Evolutionary conservation across 2,888 invertebrate species (phyloP).

Genomic region (Acleris cristana): DNA sequence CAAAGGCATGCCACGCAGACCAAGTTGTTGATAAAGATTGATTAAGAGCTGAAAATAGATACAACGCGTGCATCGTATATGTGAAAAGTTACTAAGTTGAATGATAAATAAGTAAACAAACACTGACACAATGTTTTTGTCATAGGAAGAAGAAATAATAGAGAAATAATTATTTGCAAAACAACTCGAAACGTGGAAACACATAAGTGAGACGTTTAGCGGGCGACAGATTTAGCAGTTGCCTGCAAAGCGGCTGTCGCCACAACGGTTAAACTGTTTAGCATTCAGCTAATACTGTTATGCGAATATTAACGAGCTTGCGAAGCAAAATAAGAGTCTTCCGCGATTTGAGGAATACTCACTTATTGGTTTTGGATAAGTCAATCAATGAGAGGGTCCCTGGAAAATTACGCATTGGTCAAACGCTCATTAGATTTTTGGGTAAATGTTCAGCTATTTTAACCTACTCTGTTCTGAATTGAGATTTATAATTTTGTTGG

Average conservation of each 20-base stretch:
- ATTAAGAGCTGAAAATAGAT: too few relatives aligned
- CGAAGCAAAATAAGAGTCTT: slow-evolving; percentile 38
- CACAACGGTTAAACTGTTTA: slow-evolving; percentile 65
- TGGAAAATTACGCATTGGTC: too few relatives aligned
- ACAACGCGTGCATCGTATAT: neutral
- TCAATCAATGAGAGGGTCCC: neutral
- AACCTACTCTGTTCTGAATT: too few relatives aligned
- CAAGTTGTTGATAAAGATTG: too few relatives aligned
- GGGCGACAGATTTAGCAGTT: slow-evolving; percentile 64
- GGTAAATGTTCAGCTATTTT: too few relatives aligned
- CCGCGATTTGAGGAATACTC: slow-evolving; percentile 4
- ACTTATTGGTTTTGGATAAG: neutral
- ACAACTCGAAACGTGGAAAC: slow-evolving; percentile 56
- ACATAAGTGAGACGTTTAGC: slow-evolving; percentile 62
- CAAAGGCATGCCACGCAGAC: too few relatives aligned
- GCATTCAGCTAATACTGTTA: slow-evolving; percentile 63
- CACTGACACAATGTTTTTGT: too few relatives aligned
- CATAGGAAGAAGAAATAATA: neutral
- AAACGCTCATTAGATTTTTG: too few relatives aligned
- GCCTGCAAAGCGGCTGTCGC: slow-evolving; percentile 59
- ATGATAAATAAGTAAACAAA: too few relatives aligned
- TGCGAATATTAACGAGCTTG: slow-evolving; percentile 54
- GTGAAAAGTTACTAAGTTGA: too few relatives aligned
- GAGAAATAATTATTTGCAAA: slow-evolving; percentile 18
- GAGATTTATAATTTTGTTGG: too few relatives aligned